Evolutionary conservation across 2,797 vertebrate genomes (phyloP), one percentile per base, ranked within the genome.

Genomic region (Eospalax fontanierii): DNA sequence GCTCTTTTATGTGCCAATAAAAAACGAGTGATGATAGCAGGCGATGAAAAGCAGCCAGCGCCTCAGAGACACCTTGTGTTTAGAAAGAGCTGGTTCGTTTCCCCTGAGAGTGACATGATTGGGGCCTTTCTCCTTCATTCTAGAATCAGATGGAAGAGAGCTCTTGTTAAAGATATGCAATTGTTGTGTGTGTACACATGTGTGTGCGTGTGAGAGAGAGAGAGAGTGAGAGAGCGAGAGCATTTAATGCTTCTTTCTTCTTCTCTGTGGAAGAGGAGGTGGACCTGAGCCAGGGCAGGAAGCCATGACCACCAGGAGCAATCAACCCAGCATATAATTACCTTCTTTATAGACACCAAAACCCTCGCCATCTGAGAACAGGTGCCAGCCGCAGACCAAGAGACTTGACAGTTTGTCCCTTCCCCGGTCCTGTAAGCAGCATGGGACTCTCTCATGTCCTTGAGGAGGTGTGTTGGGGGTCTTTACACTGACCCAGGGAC

Each of bases 1-100:
- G 94, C 65, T 78, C 76, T 97, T 97, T 97, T 96, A 94, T 94
- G 93, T 91, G 84, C 90, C 96, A 97, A 98, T 98, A 97, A 98
- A 97, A 97, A 90, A 71, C 38, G 50, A 71, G 91, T 35, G 91
- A 97, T 94, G 92, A 96, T 93, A 96, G 97, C 94, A 94, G 95
- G 86, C 65, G 50, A 92, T 79, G 94, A 94, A 95, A 97, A 91
- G 94, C 93, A 91, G 95, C 79, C 0, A 88, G 95, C 0, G 4
- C 87, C 84, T 89, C 0, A 0, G 91, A 75, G 97, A 95, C 68
- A 15, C 90, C 21, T 40, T 84, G 0, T 91, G 94, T 91, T 96
- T 95, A 87, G 96, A 95, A 94, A 91, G 82, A 96, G 59, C 2
- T 1, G 93, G 79, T 63, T 12, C 18, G 35, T 93, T 89, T 94